These are phyloP conservation scores for Mycetomoellerius zeteki DNA, from an alignment of 1,140 invertebrate species.

Conservation along the genomic window DNA sequence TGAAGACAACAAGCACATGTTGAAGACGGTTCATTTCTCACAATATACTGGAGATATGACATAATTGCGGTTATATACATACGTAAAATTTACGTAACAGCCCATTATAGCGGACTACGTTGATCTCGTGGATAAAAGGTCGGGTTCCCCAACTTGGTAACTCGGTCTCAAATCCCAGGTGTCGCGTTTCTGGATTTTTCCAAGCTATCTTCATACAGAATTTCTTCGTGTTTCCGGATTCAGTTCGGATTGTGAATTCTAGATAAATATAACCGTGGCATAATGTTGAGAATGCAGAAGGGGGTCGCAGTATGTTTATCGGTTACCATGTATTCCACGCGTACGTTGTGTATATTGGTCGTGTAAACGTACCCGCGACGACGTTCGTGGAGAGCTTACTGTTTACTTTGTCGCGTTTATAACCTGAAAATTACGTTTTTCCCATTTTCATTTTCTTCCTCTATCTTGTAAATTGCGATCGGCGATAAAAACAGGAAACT, in stretches of 20 bases:
- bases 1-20: too few relatives aligned
- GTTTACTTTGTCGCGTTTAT: conserved; percentile 25
- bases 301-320: conserved; percentile 16
- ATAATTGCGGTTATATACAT: conserved; percentile 33
- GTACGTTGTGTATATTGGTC: conserved; percentile 9
- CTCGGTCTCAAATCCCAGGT: conserved; percentile 37
- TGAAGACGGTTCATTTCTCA: conserved; percentile 2
- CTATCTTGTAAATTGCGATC: conserved; percentile 70
- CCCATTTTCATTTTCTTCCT: conserved; percentile 63
- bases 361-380: not conserved
- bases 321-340: not conserved
- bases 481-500: conserved; percentile 76
- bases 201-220: conserved; percentile 20
- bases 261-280: conserved; percentile 37
- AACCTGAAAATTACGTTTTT: conserved; percentile 69
- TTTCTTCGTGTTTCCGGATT: conserved; percentile 26
- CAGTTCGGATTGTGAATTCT: conserved; percentile 22
- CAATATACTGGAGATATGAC: conserved; percentile 11
- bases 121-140: conserved; percentile 43
- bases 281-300: conserved; percentile 18
- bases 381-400: not conserved
- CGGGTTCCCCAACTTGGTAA: conserved; percentile 1
- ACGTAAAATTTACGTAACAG: conserved; percentile 37
- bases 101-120: not conserved
- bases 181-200: conserved; percentile 35